Evolutionary conservation across 30 jellyfish, hydroid and myxozoan genomes (phyloP).

Genomic region (Turritopsis rubra): DNA sequence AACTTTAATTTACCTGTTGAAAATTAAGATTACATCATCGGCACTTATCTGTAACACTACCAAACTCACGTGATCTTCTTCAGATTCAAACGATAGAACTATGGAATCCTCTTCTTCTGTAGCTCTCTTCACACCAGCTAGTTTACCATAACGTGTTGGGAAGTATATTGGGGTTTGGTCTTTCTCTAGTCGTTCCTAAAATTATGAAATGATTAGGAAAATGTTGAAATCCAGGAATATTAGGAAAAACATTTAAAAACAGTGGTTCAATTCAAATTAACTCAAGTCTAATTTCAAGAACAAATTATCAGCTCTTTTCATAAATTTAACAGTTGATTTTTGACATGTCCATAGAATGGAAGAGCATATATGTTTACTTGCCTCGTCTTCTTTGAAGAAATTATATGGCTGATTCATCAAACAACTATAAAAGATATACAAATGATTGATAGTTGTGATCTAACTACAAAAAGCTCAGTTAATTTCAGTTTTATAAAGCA

Average conservation of each 20-base stretch:
- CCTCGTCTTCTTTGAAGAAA: constrained; percentile 31
- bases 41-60: constrained; percentile 50
- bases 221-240: no score
- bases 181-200: constrained; percentile 25
- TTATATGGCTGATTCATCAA: constrained; percentile 37
- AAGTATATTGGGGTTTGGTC: constrained; percentile 38
- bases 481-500: no score
- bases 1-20: constrained; percentile 34
- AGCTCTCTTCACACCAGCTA: constrained; percentile 42
- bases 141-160: constrained; percentile 44
- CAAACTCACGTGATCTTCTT: constrained; percentile 44
- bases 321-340: no score
- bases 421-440: constrained; percentile 19
- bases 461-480: no score
- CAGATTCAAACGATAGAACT: constrained; percentile 37
- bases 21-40: constrained; percentile 44
- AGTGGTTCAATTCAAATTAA: no score
- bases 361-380: no score
- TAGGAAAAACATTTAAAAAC: no score
- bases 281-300: not conserved
- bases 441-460: not conserved
- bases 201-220: not conserved
- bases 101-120: constrained; percentile 18
- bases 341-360: no score
- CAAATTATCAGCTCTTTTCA: no score